Conservation (phyloP, 2,888 invertebrate species). For the Crocallis elinguaria region DNA sequence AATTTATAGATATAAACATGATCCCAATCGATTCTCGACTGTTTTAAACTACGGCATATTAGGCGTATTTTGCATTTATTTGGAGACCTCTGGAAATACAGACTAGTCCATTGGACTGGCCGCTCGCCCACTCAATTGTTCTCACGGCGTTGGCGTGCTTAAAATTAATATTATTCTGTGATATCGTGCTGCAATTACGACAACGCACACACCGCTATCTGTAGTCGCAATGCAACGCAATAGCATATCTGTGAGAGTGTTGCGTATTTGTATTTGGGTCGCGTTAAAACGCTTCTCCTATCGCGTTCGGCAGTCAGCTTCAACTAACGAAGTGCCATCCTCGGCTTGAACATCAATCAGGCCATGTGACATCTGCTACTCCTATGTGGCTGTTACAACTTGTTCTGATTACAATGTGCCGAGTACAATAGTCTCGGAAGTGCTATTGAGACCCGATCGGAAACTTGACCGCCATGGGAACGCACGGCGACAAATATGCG, state of each 20-base stretch:
- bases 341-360: slow-evolving; percentile 1
- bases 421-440: slow-evolving; percentile 43
- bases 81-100: neutral
- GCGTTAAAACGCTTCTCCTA: slow-evolving; percentile 55
- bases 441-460: slow-evolving; percentile 41
- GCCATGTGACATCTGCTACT: slow-evolving; percentile 11
- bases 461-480: slow-evolving; percentile 68
- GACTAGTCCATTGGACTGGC: slow-evolving; percentile 47
- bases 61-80: slow-evolving; percentile 41
- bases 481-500: slow-evolving; percentile 63
- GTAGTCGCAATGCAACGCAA: slow-evolving; percentile 45
- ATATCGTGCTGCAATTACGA: slow-evolving; percentile 66
- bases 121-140: slow-evolving; percentile 45
- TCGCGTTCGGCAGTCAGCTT: slow-evolving; percentile 52
- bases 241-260: slow-evolving; percentile 49
- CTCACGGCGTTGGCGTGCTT: slow-evolving; percentile 61
- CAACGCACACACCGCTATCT: slow-evolving; percentile 57
- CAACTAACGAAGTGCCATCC: slow-evolving; percentile 7
- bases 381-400: slow-evolving; percentile 22
- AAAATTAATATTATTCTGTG: slow-evolving; percentile 60
- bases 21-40: slow-evolving; percentile 31
- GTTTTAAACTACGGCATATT: slow-evolving; percentile 15
- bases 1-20: slow-evolving; percentile 19
- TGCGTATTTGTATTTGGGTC: slow-evolving; percentile 57
- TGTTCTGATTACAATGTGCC: slow-evolving; percentile 27